These are phyloP conservation scores for Lepus townsendii DNA, from an alignment of 2,797 vertebrate genomes.

Conservation along the genomic window DNA sequence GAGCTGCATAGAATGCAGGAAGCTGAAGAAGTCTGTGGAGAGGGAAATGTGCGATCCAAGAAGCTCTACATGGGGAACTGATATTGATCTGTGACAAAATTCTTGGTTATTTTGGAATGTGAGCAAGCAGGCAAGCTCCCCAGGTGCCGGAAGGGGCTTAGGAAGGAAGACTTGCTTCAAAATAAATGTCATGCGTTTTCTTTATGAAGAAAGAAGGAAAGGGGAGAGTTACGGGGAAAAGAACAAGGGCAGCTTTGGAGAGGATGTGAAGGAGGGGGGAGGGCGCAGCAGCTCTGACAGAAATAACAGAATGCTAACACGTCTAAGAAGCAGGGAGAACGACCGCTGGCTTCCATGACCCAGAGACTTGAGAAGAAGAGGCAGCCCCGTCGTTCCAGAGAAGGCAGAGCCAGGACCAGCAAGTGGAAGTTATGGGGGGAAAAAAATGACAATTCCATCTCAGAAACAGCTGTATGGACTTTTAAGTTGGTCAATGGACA, in stretches of 20 bases:
- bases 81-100: not conserved
- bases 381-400: not conserved
- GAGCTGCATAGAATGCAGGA: not conserved
- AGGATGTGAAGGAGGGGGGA: not conserved
- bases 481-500: not conserved
- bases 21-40: not conserved
- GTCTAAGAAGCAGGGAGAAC: not conserved
- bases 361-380: not conserved
- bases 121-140: constrained; percentile 2
- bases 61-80: not conserved
- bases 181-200: constrained; percentile 26
- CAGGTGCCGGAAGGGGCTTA: constrained; percentile 20
- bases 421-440: not conserved
- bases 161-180: not conserved
- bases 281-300: not conserved
- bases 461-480: not conserved
- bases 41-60: constrained; percentile 6
- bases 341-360: not conserved
- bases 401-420: not conserved
- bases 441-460: not conserved
- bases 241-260: not conserved
- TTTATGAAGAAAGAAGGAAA: constrained; percentile 48
- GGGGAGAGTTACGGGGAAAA: not conserved
- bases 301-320: not conserved
- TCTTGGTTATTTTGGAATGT: constrained; percentile 9